These are phyloP conservation scores for Equus przewalskii DNA, from an alignment of 2,113 vertebrate genomes.

Conservation along the genomic window DNA sequence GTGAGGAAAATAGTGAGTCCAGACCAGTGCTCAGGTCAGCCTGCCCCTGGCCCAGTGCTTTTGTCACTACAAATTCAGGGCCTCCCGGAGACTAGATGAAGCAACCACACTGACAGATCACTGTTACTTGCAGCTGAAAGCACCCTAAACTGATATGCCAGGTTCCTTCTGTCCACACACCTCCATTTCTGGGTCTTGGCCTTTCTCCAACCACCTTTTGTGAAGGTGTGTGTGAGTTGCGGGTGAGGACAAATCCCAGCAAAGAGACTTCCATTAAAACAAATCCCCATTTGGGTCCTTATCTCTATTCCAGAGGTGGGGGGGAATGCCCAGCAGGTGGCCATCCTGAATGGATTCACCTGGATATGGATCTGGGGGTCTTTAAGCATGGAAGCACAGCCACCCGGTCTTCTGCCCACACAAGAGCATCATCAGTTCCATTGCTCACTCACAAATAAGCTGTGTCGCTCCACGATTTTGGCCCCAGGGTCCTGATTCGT, in stretches of 20 bases:
- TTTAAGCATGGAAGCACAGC: neutral
- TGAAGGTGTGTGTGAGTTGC: neutral
- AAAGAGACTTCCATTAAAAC: conserved; percentile 6
- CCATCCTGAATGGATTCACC: neutral
- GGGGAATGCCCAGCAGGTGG: neutral
- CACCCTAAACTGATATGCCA: neutral
- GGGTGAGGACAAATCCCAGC: neutral
- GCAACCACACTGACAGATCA: neutral
- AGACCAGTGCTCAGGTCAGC: neutral
- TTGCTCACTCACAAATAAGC: neutral
- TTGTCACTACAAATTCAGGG: neutral
- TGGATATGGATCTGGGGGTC: neutral
- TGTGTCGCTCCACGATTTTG: neutral
- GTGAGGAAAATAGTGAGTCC: neutral
- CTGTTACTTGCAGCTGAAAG: neutral
- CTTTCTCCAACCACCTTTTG: neutral
- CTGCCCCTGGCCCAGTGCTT: neutral
- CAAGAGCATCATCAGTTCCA: neutral
- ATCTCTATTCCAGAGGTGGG: neutral
- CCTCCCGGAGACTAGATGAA: neutral
- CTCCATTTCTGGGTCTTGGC: neutral
- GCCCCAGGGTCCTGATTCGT: neutral
- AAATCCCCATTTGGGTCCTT: conserved; percentile 3
- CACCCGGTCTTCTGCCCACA: neutral
- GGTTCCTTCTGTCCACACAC: neutral